Percentiles rank a stretch among this genome's conserved stretches.
phyloP scores from a whole-genome alignment of 2,113 vertebrate genomes.

The Sylvia atricapilla region DNA sequence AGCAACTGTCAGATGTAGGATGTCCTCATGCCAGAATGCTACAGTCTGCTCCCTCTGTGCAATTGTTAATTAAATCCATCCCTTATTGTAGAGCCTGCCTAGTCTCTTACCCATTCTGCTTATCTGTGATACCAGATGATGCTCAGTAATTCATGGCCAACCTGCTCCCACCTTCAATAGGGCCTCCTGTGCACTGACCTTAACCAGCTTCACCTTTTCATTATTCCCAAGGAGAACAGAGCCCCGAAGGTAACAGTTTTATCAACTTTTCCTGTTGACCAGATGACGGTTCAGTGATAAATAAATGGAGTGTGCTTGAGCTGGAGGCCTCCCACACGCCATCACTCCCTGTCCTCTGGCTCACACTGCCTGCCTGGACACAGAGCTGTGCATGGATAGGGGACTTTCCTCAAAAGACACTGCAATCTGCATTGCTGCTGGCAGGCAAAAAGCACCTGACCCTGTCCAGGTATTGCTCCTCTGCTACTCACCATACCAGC shows the following conservation, averaged over 20 bases:
- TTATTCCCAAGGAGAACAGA: conserved; percentile 37
- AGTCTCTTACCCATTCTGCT: conserved; percentile 39
- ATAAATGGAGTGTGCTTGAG: conserved; percentile 6
- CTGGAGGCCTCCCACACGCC: not conserved
- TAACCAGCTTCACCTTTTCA: conserved; percentile 41
- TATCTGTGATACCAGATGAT: conserved; percentile 59
- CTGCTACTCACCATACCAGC: not conserved
- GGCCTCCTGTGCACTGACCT: conserved; percentile 50
- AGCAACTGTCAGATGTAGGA: conserved; percentile 55
- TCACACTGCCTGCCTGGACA: fast-evolving
- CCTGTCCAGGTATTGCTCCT: not conserved
- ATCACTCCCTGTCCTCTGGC: not conserved
- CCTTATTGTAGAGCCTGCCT: conserved; percentile 55
- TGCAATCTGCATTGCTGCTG: fast-evolving
- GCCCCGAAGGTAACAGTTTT: conserved; percentile 17
- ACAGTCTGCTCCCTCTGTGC: conserved; percentile 48
- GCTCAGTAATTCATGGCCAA: conserved; percentile 57
- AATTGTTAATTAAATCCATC: conserved; percentile 62
- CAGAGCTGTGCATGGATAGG: not conserved
- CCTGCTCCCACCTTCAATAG: conserved; percentile 27
- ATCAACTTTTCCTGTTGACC: conserved; percentile 45
- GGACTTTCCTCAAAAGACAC: not conserved
- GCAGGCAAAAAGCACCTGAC: not conserved
- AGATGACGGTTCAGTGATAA: conserved; percentile 37
- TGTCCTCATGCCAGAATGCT: conserved; percentile 38